Conservation (phyloP, 2,888 invertebrate species). For the Invenusta paracnida region DNA sequence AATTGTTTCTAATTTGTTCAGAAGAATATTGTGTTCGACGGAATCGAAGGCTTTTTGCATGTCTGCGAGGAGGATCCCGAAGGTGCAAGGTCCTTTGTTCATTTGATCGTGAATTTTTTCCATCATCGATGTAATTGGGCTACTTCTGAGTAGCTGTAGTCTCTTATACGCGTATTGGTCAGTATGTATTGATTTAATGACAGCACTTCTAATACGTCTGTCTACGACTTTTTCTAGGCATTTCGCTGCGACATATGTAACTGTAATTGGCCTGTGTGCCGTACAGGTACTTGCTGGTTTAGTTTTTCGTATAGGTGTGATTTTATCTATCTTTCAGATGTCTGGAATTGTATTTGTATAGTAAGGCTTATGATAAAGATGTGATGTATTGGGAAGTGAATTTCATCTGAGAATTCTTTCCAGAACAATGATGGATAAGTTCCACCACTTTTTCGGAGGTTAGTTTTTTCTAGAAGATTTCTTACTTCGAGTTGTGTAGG, state of each 20-base stretch:
- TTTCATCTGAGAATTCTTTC: background rate
- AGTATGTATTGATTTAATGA: background rate
- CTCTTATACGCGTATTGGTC: background rate
- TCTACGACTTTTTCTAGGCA: slow-evolving; percentile 5
- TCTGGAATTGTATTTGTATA: background rate
- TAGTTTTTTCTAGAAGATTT: background rate
- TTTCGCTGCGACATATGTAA: background rate
- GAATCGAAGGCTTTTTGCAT: no score
- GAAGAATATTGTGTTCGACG: no score
- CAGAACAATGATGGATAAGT: background rate
- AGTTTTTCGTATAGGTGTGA: slow-evolving; percentile 2
- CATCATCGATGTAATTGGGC: no score
- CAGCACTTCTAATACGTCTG: background rate
- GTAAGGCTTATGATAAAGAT: background rate
- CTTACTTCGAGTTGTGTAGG: no score
- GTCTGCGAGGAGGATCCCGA: no score
- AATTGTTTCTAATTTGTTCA: no score
- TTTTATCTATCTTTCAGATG: background rate
- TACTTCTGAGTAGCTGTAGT: no score
- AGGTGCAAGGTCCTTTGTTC: no score
- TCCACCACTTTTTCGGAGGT: background rate
- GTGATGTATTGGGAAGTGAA: background rate
- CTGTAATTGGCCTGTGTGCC: background rate
- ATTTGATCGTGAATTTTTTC: no score
- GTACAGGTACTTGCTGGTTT: background rate